Percentiles rank a stretch among this genome's conserved stretches.
Evolutionary conservation across 2,113 vertebrate species (phyloP).

Genomic region (Cariama cristata): DNA sequence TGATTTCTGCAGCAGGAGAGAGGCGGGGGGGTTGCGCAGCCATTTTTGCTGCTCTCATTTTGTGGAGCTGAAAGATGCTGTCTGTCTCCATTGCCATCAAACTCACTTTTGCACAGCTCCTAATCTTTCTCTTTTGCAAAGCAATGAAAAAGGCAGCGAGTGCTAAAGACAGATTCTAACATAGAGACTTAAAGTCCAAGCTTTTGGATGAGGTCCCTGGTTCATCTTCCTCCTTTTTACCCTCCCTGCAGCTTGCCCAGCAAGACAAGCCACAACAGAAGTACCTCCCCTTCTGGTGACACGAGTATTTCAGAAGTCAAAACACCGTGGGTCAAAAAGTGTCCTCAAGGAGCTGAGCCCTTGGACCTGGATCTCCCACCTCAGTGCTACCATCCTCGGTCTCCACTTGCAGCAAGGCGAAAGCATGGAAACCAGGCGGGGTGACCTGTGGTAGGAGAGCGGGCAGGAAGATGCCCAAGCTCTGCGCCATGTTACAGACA

Average conservation of each 20-base stretch:
- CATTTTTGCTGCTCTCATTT: not conserved
- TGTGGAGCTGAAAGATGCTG: not conserved
- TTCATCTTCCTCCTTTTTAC: not conserved
- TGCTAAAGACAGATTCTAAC: not conserved
- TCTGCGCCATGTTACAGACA: fast-evolving
- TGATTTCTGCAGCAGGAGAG: not conserved
- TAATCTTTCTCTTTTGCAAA: not conserved
- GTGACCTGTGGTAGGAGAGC: not conserved
- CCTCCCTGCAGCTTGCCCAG: not conserved
- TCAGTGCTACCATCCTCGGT: not conserved
- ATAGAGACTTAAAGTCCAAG: not conserved
- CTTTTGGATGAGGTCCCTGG: not conserved
- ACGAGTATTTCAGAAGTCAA: not conserved
- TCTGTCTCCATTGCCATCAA: not conserved
- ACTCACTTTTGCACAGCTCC: not conserved
- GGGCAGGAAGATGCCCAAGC: not conserved
- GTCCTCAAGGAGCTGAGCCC: not conserved
- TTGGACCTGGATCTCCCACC: not conserved
- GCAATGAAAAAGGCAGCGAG: not conserved
- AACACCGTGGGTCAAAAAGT: not conserved
- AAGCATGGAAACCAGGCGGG: not conserved
- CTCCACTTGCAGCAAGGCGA: not conserved
- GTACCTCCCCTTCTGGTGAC: not conserved
- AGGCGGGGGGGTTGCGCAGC: not conserved
- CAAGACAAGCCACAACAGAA: not conserved